These are phyloP conservation scores for Copsychus sechellarum DNA, from an alignment of 2,113 vertebrate genomes.

Conservation along the genomic window DNA sequence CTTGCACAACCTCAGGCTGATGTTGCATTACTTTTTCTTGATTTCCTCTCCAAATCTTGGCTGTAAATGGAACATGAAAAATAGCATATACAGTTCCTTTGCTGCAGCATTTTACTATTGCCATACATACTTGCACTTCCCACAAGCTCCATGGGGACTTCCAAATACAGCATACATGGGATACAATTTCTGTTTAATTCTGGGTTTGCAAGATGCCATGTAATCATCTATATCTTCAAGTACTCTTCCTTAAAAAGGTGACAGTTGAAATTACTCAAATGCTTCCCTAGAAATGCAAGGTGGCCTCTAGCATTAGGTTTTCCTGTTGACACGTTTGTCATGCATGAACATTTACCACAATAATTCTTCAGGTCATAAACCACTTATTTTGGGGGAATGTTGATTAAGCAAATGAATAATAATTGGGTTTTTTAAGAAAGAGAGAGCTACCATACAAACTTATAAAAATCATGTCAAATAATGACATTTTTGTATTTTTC, in stretches of 20 bases:
- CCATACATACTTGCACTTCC: not conserved
- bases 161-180: not conserved
- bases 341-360: not conserved
- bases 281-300: not conserved
- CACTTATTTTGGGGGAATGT: not conserved
- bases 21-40: not conserved
- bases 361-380: not conserved
- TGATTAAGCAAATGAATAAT: not conserved
- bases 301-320: not conserved
- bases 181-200: not conserved
- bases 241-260: not conserved
- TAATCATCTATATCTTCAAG: constrained; percentile 1
- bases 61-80: not conserved
- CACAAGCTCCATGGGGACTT: not conserved
- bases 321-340: not conserved
- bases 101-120: not conserved
- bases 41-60: not conserved
- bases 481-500: not conserved
- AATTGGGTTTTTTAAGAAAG: not conserved
- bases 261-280: not conserved
- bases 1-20: not conserved
- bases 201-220: not conserved
- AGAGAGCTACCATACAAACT: not conserved
- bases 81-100: not conserved
- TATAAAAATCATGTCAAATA: not conserved